phyloP scores from a whole-genome alignment of 1,140 invertebrate genomes.

The Steinernema feltiae region DNA sequence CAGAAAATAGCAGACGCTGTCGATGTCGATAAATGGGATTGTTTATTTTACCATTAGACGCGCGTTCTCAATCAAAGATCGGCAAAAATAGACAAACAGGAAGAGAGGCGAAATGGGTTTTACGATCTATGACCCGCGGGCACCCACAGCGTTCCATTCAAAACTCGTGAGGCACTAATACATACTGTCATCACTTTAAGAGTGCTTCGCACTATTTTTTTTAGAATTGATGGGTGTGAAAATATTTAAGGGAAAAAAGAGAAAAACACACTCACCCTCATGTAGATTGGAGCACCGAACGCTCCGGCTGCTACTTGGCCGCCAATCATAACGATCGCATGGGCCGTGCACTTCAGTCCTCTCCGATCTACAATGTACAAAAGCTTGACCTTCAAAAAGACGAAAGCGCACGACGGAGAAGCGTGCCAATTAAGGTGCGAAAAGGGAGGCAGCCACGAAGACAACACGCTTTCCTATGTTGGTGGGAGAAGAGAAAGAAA shows the following conservation, averaged over 20 bases:
- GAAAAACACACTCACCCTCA: conserved; percentile 5
- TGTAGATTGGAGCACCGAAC: neutral
- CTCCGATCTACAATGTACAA: neutral
- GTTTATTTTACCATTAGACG: too few relatives aligned
- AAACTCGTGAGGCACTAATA: neutral
- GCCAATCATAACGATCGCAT: neutral
- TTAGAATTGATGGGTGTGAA: neutral
- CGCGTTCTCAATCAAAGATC: too few relatives aligned
- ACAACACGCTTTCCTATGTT: neutral
- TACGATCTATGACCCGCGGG: too few relatives aligned
- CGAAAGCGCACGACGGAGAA: neutral
- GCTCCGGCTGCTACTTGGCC: neutral
- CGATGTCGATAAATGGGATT: too few relatives aligned
- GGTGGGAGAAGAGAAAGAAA: neutral
- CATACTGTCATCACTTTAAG: neutral
- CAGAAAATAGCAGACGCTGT: too few relatives aligned
- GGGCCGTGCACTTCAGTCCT: neutral
- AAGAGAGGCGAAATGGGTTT: too few relatives aligned
- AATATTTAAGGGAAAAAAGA: neutral
- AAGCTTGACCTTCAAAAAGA: neutral
- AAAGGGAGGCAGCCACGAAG: neutral
- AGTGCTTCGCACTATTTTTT: too few relatives aligned
- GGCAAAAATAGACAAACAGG: too few relatives aligned
- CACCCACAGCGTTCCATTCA: neutral
- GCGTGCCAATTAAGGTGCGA: neutral